These are phyloP conservation scores for Stegostoma tigrinum DNA, from an alignment of 2,113 vertebrate genomes.

Conservation along the genomic window DNA sequence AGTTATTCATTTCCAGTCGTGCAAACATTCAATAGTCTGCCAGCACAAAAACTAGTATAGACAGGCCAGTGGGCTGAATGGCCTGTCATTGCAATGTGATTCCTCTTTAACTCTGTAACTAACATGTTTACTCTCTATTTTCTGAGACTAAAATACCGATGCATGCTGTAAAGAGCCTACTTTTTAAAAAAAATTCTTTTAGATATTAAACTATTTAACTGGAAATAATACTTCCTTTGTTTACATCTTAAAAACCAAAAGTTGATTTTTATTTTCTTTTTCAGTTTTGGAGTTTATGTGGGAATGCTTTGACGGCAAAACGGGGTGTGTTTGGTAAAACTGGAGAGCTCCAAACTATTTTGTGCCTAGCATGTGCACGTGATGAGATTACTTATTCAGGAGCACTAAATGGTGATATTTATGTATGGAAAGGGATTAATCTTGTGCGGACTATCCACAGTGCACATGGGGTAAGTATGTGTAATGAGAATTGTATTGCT, in stretches of 20 bases:
- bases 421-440: conserved; percentile 94
- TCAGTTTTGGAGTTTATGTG: conserved; percentile 97
- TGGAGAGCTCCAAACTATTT: conserved; percentile 93
- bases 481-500: not conserved
- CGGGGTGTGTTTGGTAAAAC: conserved; percentile 95
- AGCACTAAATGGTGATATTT: conserved; percentile 91
- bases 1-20: too few species aligned
- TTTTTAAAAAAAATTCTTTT: not conserved
- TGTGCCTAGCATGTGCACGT: conserved; percentile 90
- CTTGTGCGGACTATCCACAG: conserved; percentile 87
- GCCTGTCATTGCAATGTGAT: too few species aligned
- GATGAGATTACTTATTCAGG: conserved; percentile 96
- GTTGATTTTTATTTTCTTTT: conserved; percentile 42
- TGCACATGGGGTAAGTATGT: conserved; percentile 81
- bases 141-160: not conserved
- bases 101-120: too few species aligned
- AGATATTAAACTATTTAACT: not conserved
- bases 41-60: too few species aligned
- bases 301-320: conserved; percentile 90
- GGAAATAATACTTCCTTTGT: not conserved
- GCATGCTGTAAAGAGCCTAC: not conserved
- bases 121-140: not conserved
- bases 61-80: too few species aligned
- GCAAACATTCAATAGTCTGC: not conserved
- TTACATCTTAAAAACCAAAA: not conserved